phyloP scores from a whole-genome alignment of 2,888 invertebrate species.

The Steinernema carpocapsae region DNA sequence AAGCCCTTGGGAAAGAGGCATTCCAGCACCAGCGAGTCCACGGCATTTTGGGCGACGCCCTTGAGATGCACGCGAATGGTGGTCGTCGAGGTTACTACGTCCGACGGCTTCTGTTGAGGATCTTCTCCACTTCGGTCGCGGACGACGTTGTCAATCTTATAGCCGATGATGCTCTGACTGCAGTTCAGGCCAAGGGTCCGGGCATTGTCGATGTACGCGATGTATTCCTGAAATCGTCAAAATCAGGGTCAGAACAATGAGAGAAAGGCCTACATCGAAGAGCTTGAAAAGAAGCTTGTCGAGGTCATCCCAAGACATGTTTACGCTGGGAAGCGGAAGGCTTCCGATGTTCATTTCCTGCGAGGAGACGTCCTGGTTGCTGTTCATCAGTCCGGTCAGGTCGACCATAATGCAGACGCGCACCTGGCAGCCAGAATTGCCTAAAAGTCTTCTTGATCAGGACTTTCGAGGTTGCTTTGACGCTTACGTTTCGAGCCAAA shows the following conservation, averaged over 20 bases:
- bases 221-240: constrained; percentile 77
- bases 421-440: constrained; percentile 23
- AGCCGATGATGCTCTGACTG: constrained; percentile 86
- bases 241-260: no score
- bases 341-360: constrained; percentile 63
- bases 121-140: constrained; percentile 30
- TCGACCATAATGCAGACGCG: constrained; percentile 42
- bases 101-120: constrained; percentile 44
- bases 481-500: constrained; percentile 21
- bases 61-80: constrained; percentile 53
- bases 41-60: constrained; percentile 81
- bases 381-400: constrained; percentile 52
- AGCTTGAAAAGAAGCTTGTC: constrained; percentile 56
- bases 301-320: constrained; percentile 58
- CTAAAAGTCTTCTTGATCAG: neutral
- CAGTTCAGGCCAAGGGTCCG: constrained; percentile 81
- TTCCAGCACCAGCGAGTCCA: constrained; percentile 78
- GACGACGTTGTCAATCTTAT: constrained; percentile 78
- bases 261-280: constrained; percentile 44
- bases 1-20: constrained; percentile 61
- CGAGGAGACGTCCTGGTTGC: constrained; percentile 41
- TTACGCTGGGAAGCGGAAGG: constrained; percentile 48
- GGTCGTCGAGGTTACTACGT: constrained; percentile 56
- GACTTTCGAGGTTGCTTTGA: neutral
- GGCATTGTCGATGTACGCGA: constrained; percentile 88